A percentile compares a stretch with the other conserved stretches of the same genome.
Conservation (phyloP, 2,113 vertebrate species). For the Bufo gargarizans region DNA sequence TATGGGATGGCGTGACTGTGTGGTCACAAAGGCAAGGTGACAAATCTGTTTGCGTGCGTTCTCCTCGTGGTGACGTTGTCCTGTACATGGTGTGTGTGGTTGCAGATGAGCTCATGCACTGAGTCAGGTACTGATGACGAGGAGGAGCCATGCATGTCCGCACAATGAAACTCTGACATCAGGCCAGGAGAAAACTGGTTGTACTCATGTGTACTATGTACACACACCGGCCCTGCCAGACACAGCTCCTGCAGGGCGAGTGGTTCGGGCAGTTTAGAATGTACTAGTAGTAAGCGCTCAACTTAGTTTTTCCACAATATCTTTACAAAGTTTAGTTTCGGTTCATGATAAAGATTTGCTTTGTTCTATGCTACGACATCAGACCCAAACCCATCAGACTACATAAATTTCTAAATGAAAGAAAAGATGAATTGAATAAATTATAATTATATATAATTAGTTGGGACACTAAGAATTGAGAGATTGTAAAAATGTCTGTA, state of each 20-base stretch:
- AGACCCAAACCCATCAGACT: too few species aligned
- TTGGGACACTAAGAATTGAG: too few species aligned
- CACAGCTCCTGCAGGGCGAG: constrained; percentile 10
- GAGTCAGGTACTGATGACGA: background rate
- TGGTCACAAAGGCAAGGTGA: background rate
- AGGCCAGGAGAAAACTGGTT: background rate
- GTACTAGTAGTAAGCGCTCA: background rate
- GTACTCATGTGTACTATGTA: background rate
- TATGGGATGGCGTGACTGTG: background rate
- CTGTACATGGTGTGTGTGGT: background rate
- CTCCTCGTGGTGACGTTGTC: background rate
- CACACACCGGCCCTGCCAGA: background rate
- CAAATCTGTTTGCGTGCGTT: background rate
- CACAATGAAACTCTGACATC: constrained; percentile 34
- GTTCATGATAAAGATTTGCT: background rate
- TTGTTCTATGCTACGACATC: background rate
- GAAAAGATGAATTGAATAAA: too few species aligned
- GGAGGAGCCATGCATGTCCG: background rate
- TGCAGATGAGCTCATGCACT: constrained; percentile 20
- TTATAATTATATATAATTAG: too few species aligned
- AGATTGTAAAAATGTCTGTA: too few species aligned
- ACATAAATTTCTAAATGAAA: too few species aligned
- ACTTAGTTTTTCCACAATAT: background rate
- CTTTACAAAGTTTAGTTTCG: background rate
- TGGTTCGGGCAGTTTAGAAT: background rate